Conservation (phyloP, 2,888 invertebrate genomes). For the Deilephila porcellus region DNA sequence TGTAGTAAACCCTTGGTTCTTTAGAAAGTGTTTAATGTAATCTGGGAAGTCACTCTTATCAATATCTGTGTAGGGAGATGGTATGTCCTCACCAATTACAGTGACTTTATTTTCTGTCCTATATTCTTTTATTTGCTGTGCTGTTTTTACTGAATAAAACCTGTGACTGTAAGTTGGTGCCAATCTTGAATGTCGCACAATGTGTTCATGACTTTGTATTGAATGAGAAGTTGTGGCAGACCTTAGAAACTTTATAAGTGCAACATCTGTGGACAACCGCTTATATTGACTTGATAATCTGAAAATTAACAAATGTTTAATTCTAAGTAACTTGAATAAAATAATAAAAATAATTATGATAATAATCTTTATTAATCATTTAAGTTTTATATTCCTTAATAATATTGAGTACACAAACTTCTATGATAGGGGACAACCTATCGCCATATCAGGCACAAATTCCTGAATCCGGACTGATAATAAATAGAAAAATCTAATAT, state of each 20-base stretch:
- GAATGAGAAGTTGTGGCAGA: constrained; percentile 46
- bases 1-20: constrained; percentile 86
- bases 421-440: too few species aligned
- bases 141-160: constrained; percentile 64
- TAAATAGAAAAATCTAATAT: too few species aligned
- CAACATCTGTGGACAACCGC: constrained; percentile 43
- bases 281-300: constrained; percentile 57
- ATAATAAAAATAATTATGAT: too few species aligned
- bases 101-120: constrained; percentile 89
- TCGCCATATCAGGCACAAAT: too few species aligned
- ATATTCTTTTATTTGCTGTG: constrained; percentile 83
- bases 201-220: constrained; percentile 42
- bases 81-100: constrained; percentile 88
- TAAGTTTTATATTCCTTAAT: too few species aligned
- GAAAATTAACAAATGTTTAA: constrained; percentile 41
- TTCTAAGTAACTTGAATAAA: not conserved
- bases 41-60: constrained; percentile 90
- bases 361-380: too few species aligned
- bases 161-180: constrained; percentile 39
- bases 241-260: constrained; percentile 43
- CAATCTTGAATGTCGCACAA: constrained; percentile 40
- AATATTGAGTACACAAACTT: too few species aligned
- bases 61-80: constrained; percentile 90
- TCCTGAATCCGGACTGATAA: too few species aligned
- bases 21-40: constrained; percentile 87